A percentile compares a stretch with the other conserved stretches of the same genome.
These are phyloP conservation scores for Anorthoa munda DNA, from an alignment of 2,888 invertebrate species.

Conservation along the genomic window DNA sequence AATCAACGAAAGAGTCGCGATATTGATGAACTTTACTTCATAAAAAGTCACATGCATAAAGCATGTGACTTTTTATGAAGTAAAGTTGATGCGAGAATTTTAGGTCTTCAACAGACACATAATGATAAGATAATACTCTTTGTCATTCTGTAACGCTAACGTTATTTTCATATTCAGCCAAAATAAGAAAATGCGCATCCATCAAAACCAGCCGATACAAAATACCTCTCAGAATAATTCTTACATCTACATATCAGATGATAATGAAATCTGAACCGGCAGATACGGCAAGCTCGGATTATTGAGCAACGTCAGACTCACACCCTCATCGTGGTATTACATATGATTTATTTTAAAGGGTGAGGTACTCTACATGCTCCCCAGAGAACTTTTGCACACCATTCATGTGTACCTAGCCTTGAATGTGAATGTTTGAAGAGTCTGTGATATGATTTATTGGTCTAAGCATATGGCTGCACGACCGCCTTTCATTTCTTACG, in stretches of 20 bases:
- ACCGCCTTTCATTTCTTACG: slow-evolving; percentile 39
- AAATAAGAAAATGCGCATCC: slow-evolving; percentile 18
- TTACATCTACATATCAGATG: slow-evolving; percentile 68
- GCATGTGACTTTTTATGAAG: too few relatives aligned
- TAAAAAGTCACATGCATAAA: too few relatives aligned
- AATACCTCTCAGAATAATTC: slow-evolving; percentile 61
- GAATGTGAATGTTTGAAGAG: slow-evolving; percentile 63
- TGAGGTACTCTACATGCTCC: slow-evolving; percentile 75
- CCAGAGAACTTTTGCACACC: slow-evolving; percentile 74
- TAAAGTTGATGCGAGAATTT: too few relatives aligned
- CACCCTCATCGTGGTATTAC: slow-evolving; percentile 75
- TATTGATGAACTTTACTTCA: too few relatives aligned
- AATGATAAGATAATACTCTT: too few relatives aligned
- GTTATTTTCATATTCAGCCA: neutral
- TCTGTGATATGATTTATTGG: slow-evolving; percentile 63
- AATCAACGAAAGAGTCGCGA: too few relatives aligned
- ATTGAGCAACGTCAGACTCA: slow-evolving; percentile 72
- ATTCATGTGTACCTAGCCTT: slow-evolving; percentile 66
- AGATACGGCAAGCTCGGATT: slow-evolving; percentile 64
- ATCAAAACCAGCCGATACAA: slow-evolving; percentile 59
- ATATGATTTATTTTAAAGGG: slow-evolving; percentile 77
- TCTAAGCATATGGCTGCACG: slow-evolving; percentile 44
- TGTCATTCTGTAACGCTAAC: neutral
- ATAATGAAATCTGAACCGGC: slow-evolving; percentile 77
- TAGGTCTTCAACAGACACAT: too few relatives aligned